Conservation (phyloP, 2,888 invertebrate species). For the Melanargia galathea region DNA sequence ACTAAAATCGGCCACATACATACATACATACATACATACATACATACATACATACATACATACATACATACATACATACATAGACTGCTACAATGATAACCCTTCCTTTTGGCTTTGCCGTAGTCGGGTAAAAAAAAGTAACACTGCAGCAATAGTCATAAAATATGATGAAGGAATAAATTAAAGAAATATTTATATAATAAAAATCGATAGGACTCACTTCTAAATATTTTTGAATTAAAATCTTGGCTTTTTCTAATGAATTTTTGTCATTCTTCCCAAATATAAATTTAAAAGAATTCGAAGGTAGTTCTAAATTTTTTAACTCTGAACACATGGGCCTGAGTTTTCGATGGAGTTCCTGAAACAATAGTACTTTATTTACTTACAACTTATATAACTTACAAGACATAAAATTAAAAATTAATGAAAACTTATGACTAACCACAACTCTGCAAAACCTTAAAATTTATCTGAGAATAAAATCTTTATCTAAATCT, state of each 20-base stretch:
- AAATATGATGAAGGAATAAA: not conserved
- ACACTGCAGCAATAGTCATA: not conserved
- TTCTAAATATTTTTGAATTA: slow-evolving; percentile 93
- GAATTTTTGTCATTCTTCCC: slow-evolving; percentile 91
- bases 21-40: too few species aligned
- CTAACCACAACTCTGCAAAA: too few species aligned
- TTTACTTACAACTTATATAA: not conserved
- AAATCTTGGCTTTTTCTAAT: slow-evolving; percentile 90
- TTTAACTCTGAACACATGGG: slow-evolving; percentile 91
- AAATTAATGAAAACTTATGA: not conserved
- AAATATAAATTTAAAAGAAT: slow-evolving; percentile 90
- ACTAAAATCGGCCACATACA: too few species aligned
- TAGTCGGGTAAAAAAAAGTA: not conserved
- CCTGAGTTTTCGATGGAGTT: slow-evolving; percentile 91
- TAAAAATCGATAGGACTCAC: slow-evolving; percentile 73
- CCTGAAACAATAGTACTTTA: slow-evolving; percentile 81
- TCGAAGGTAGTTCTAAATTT: slow-evolving; percentile 91
- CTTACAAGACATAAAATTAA: not conserved
- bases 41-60: too few species aligned
- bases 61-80: too few species aligned
- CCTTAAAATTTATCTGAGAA: too few species aligned
- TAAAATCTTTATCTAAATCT: too few species aligned
- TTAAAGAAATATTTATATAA: not conserved
- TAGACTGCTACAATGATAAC: too few species aligned
- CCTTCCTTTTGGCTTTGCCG: too few species aligned